These are phyloP conservation scores for Agriopis aurantiaria DNA, from an alignment of 2,888 invertebrate species.

Conservation along the genomic window DNA sequence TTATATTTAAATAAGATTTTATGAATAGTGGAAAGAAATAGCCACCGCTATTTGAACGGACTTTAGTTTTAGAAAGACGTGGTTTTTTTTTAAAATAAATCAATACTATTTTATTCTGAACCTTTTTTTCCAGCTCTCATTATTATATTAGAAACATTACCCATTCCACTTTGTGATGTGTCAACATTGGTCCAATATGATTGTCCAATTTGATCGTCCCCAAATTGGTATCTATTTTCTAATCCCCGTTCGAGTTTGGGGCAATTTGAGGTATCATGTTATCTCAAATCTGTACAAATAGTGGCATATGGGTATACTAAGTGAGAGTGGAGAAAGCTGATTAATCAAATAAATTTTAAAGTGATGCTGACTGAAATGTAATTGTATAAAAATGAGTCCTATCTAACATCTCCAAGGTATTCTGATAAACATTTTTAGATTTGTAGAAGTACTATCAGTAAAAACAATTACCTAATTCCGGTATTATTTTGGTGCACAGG, in stretches of 20 bases:
- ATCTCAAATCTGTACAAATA: constrained; percentile 69
- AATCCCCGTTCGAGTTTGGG: constrained; percentile 66
- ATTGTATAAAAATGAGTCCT: not conserved
- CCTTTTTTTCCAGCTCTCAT: not conserved
- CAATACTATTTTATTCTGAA: not conserved
- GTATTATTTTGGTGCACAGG: too few species aligned
- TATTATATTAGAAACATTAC: constrained; percentile 55
- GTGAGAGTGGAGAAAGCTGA: constrained; percentile 43
- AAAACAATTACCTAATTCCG: not conserved
- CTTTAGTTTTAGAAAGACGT: too few species aligned
- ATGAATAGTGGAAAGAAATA: too few species aligned
- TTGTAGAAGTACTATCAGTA: too few species aligned
- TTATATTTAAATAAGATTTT: too few species aligned
- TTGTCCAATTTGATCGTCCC: constrained; percentile 57
- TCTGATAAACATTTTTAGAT: too few species aligned
- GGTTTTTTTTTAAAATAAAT: too few species aligned
- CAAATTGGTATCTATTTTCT: constrained; percentile 70
- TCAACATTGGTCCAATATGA: constrained; percentile 29
- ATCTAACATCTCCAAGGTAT: too few species aligned
- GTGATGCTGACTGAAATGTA: not conserved
- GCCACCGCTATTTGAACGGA: too few species aligned
- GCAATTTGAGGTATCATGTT: constrained; percentile 68
- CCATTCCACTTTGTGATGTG: constrained; percentile 45
- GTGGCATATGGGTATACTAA: constrained; percentile 58
- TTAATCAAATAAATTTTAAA: not conserved